These are phyloP conservation scores for Palythoa caribaeorum DNA, from an alignment of 92 coral and sea anemone species.

Conservation along the genomic window DNA sequence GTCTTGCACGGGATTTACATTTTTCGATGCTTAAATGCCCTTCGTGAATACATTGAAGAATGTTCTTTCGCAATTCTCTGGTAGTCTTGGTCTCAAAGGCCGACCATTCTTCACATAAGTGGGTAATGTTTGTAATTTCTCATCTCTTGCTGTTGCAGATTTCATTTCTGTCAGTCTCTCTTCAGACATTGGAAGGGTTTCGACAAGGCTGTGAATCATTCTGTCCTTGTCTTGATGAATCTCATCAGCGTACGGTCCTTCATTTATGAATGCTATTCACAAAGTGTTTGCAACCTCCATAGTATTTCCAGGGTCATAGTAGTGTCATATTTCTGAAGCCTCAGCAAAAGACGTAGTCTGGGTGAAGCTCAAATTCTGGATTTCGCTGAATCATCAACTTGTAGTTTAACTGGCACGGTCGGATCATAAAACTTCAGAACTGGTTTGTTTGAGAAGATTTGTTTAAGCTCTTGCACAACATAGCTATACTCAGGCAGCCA, in stretches of 20 bases:
- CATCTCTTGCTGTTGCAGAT: constrained; percentile 56
- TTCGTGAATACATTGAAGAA: constrained; percentile 60
- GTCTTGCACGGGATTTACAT: constrained; percentile 59
- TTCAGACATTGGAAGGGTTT: too few species aligned
- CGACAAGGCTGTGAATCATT: constrained; percentile 49
- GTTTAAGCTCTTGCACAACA: constrained; percentile 48
- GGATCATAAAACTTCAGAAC: constrained; percentile 56
- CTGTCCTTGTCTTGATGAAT: constrained; percentile 58
- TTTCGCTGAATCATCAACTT: constrained; percentile 9
- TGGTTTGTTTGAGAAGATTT: constrained; percentile 55
- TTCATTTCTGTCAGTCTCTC: background rate
- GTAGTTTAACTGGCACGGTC: constrained; percentile 45
- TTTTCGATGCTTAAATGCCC: constrained; percentile 75
- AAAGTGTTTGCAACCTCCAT: constrained; percentile 62
- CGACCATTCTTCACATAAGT: constrained; percentile 59
- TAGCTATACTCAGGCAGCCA: constrained; percentile 46
- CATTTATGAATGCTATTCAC: background rate
- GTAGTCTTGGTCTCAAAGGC: constrained; percentile 56
- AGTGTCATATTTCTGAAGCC: constrained; percentile 15
- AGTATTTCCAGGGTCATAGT: constrained; percentile 55
- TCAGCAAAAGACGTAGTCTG: too few species aligned
- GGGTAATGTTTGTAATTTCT: constrained; percentile 51
- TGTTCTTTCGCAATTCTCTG: constrained; percentile 53
- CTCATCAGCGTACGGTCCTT: constrained; percentile 31
- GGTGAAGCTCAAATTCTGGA: constrained; percentile 57